Percentiles rank a stretch among this genome's conserved stretches.
These are phyloP conservation scores for Drosophila athabasca DNA, from an alignment of 1,140 invertebrate genomes.

Conservation along the genomic window DNA sequence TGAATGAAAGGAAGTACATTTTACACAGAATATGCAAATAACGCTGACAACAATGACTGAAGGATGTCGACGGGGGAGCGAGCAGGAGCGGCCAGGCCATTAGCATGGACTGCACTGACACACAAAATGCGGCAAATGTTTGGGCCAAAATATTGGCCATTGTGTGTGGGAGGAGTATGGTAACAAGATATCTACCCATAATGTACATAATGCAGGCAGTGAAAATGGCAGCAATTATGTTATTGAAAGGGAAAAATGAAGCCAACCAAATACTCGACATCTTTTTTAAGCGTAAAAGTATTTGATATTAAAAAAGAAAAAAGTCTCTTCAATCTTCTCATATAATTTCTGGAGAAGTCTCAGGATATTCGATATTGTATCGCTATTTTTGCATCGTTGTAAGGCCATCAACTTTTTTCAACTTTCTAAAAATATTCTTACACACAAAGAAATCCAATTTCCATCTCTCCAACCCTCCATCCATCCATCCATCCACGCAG, in stretches of 20 bases:
- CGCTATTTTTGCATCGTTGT: no score
- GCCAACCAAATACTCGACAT: constrained; percentile 1
- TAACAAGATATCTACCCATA: constrained; percentile 64
- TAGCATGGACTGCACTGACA: constrained; percentile 69
- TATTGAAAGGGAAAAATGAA: constrained; percentile 55
- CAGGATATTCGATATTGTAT: no score
- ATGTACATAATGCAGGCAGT: constrained; percentile 58
- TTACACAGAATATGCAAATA: constrained; percentile 78
- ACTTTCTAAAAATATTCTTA: constrained; percentile 24
- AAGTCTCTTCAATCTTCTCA: no score
- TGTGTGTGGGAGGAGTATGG: constrained; percentile 39
- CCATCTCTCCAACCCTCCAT: not conserved
- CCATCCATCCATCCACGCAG: constrained; percentile 7
- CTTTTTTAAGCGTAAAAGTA: not conserved
- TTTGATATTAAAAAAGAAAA: no score
- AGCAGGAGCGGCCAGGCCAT: constrained; percentile 38
- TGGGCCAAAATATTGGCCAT: constrained; percentile 57
- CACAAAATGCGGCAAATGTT: constrained; percentile 44
- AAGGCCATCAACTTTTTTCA: not conserved
- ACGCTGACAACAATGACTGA: constrained; percentile 75
- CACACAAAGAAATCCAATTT: constrained; percentile 39
- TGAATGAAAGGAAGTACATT: constrained; percentile 71
- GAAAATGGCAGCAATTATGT: constrained; percentile 71
- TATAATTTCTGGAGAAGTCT: no score
- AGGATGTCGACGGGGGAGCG: constrained; percentile 21